Base-by-base conservation (phyloP, 2,888 invertebrate genomes). In the Andrena fulva region DNA sequence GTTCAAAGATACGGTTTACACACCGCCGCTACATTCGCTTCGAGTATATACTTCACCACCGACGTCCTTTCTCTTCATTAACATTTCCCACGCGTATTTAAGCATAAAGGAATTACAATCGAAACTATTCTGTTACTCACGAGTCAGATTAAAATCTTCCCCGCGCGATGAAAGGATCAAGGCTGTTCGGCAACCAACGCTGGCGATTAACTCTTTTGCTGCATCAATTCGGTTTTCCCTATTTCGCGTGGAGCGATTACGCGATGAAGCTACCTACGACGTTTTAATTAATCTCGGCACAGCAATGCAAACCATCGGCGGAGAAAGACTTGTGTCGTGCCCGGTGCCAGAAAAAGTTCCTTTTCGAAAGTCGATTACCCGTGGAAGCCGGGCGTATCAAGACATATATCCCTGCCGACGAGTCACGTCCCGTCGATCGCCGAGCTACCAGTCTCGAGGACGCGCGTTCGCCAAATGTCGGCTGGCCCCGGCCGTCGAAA, bases 401-500 rank as follows among this genome's bases (percentile, higher is more conserved):
- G 79, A 79, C 79, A 52, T 78, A 68, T 70, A 29, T 60, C 16
- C 27, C 42, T 16, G 16, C 12, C 29, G 59, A 60, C 16, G 12
- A 62, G 71, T 70, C 71, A 70, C 71, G 72, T 80, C 50, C 42
- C 52, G 48, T 29, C 27, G 72, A 68, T 54, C 59, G 78, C 35
- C 35, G 64, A 62, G 60, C 69, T 42, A 33, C 31, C 33, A 12
- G 79, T 5, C 16, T 0, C 27, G n/a, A 12, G 33, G 50, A 16
- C 50, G 48, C 50, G 56, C 66, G 67, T 56, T 50, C 67, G 71
- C 50, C 68, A n/a, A 68, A 68, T 68, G 72, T 71, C 71, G 71
- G 72, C 16, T 59, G 42, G 20, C 20, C 16, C 70, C 59, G 48
- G 48, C 29, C 48, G 84, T 75, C 89, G 88, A 91, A 92, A 93